Evolutionary conservation across 2,113 vertebrate genomes (phyloP).

Genomic region (Pungitius pungitius): DNA sequence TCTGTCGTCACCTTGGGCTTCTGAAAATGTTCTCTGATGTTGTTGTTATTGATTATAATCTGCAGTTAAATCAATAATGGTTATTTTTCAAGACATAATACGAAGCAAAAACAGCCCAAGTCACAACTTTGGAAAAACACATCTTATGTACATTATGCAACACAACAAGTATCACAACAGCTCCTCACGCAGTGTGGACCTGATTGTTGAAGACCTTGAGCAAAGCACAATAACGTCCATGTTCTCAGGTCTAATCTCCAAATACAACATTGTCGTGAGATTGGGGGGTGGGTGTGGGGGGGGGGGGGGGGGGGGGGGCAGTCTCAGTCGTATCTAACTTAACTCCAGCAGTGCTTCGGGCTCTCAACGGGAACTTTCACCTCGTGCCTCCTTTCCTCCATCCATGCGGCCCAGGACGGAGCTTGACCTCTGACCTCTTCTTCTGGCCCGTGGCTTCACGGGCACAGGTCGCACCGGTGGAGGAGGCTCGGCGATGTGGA

Average conservation of each 20-base stretch:
- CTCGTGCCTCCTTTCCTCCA: too few species aligned
- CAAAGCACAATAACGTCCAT: neutral
- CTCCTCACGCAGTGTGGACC: neutral
- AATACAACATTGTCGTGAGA: neutral
- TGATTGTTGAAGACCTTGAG: neutral
- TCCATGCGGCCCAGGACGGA: too few species aligned
- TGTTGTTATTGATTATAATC: neutral
- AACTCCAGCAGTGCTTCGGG: neutral
- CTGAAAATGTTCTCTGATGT: neutral
- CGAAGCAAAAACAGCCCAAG: neutral
- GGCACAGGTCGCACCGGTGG: constrained; percentile 3
- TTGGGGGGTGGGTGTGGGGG: too few species aligned
- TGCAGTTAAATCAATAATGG: neutral
- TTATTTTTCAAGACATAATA: neutral
- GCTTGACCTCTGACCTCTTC: constrained; percentile 38
- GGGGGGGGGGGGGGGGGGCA: too few species aligned
- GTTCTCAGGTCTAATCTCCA: neutral
- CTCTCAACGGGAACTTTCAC: neutral
- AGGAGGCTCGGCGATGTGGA: constrained; percentile 4
- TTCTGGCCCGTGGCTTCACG: constrained; percentile 22
- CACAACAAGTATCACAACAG: neutral
- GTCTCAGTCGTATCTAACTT: neutral
- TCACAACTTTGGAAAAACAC: neutral
- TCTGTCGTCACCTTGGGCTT: neutral
- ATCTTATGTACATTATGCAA: neutral